phyloP scores from a whole-genome alignment of 2,888 invertebrate genomes.

The Cheilosia vulpina region DNA sequence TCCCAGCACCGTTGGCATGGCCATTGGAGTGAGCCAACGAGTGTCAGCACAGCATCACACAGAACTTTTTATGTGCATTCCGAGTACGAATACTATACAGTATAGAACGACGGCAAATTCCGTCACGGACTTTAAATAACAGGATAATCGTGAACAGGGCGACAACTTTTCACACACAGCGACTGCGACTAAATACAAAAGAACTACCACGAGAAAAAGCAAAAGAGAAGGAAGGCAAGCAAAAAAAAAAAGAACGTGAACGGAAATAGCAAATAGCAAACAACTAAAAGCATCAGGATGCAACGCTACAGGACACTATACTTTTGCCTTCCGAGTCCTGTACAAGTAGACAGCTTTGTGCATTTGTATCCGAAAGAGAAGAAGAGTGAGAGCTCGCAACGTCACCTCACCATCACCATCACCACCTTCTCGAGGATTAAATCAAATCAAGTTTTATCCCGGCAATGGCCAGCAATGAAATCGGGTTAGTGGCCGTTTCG shows the following conservation, averaged over 20 bases:
- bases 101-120: conserved; percentile 54
- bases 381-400: neutral
- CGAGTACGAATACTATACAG: conserved; percentile 6
- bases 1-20: neutral
- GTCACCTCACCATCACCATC: conserved; percentile 24
- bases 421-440: conserved; percentile 66
- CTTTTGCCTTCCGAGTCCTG: conserved; percentile 62
- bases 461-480: conserved; percentile 60
- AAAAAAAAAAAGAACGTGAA: neutral
- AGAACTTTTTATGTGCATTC: conserved; percentile 62
- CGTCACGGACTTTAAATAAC: conserved; percentile 74
- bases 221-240: conserved; percentile 3
- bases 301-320: conserved; percentile 62
- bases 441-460: conserved; percentile 72
- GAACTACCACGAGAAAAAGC: conserved; percentile 28
- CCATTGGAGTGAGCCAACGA: conserved; percentile 8
- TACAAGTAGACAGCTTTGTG: conserved; percentile 12
- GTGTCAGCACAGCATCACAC: conserved; percentile 27
- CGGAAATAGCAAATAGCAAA: conserved; percentile 51
- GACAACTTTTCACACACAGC: conserved; percentile 64
- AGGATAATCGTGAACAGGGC: conserved; percentile 73
- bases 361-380: neutral
- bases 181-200: conserved; percentile 36
- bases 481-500: conserved; percentile 72
- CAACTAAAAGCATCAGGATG: conserved; percentile 69